A percentile compares a stretch with the other conserved stretches of the same genome.
Evolutionary conservation across 2,888 invertebrate species (phyloP).

Genomic region (Carcina quercana): DNA sequence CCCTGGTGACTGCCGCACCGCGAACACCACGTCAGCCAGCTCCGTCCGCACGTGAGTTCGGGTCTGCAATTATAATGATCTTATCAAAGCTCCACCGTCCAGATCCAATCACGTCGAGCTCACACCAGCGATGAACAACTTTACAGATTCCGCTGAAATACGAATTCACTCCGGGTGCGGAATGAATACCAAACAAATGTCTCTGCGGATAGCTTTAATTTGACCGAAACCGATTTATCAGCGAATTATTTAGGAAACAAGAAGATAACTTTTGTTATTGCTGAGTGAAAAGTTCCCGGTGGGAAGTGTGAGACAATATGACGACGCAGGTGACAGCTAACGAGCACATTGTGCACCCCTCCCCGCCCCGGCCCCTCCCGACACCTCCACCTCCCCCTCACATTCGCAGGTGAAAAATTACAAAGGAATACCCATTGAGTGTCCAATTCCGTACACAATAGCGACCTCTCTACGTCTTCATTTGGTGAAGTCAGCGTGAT

Average conservation of each 20-base stretch:
- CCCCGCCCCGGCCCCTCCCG: constrained; percentile 2
- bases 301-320: constrained; percentile 19
- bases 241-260: too few relatives aligned
- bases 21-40: too few relatives aligned
- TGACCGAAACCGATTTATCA: too few relatives aligned
- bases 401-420: constrained; percentile 17
- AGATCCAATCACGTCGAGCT: not conserved
- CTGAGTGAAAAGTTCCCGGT: not conserved
- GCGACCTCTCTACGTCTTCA: too few relatives aligned
- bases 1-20: too few relatives aligned
- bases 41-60: not conserved
- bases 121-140: not conserved
- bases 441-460: too few relatives aligned
- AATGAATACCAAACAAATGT: too few relatives aligned
- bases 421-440: constrained; percentile 19
- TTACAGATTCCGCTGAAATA: too few relatives aligned
- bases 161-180: too few relatives aligned
- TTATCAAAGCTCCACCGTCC: not conserved
- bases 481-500: too few relatives aligned
- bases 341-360: constrained; percentile 21
- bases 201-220: too few relatives aligned
- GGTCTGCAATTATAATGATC: not conserved
- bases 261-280: not conserved
- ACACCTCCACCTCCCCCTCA: not conserved
- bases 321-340: constrained; percentile 21